Evolutionary conservation across 2,113 vertebrate species (phyloP).

Genomic region (Capreolus pygargus): DNA sequence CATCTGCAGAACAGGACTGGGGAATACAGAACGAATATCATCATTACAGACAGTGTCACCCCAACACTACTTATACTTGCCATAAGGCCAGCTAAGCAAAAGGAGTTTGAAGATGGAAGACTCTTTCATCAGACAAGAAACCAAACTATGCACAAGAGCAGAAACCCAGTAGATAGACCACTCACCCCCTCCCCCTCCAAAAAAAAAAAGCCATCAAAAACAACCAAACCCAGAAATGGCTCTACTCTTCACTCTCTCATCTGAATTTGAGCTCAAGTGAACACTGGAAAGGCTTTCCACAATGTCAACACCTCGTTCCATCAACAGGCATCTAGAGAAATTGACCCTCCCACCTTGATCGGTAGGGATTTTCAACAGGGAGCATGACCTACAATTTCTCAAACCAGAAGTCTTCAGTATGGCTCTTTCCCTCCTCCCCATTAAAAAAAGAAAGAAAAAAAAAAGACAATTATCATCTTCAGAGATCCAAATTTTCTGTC

Average conservation of each 20-base stretch:
- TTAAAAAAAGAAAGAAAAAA: neutral
- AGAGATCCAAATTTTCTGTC: neutral
- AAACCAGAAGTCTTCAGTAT: neutral
- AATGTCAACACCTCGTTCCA: neutral
- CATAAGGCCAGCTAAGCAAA: neutral
- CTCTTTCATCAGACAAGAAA: neutral
- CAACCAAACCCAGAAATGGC: neutral
- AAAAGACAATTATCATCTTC: neutral
- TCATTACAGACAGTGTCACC: neutral
- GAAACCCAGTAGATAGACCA: neutral
- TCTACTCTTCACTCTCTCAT: neutral
- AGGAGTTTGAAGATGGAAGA: slow-evolving; percentile 17
- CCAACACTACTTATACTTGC: neutral
- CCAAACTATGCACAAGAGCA: neutral
- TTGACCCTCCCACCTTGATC: neutral
- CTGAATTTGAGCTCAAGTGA: neutral
- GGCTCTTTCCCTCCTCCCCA: neutral
- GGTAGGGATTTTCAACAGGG: neutral
- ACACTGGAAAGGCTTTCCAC: neutral
- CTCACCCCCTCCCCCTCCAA: neutral
- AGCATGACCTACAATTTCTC: neutral
- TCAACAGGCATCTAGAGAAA: neutral
- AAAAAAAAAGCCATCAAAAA: neutral
- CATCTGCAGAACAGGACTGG: neutral
- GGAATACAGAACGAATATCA: neutral